phyloP scores from a whole-genome alignment of 2,113 vertebrate species.

The Menidia beryllina region DNA sequence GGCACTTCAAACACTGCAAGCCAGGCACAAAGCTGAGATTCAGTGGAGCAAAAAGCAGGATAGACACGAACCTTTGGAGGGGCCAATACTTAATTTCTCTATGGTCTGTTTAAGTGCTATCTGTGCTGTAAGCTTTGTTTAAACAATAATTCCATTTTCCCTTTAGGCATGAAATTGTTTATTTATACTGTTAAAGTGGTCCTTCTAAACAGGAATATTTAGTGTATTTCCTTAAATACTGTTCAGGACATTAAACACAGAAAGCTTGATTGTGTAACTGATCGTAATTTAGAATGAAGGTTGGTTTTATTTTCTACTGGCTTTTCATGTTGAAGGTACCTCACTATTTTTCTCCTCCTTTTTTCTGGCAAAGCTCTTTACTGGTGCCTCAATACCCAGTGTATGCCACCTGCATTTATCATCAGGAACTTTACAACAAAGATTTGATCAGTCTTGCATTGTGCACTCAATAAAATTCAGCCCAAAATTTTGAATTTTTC shows the following conservation, averaged over 20 bases:
- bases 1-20: constrained; percentile 59
- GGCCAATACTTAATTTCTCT: constrained; percentile 1
- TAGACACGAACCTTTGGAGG: constrained; percentile 10
- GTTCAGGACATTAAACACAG: neutral
- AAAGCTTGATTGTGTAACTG: neutral
- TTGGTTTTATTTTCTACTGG: neutral
- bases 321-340: no score
- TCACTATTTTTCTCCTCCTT: no score
- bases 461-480: no score
- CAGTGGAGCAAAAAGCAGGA: constrained; percentile 19
- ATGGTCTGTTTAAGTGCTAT: constrained; percentile 1
- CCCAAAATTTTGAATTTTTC: no score
- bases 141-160: constrained; percentile 19
- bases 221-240: neutral
- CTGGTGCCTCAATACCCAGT: no score
- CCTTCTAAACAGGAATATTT: neutral
- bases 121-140: constrained; percentile 7
- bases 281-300: neutral
- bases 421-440: no score
- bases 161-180: constrained; percentile 1
- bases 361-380: no score
- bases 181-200: neutral
- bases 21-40: constrained; percentile 39
- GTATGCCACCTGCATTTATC: no score
- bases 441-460: no score